Evolutionary conservation across 2,888 invertebrate genomes (phyloP), one percentile per base, ranked within the genome.

Genomic region (Drosophila prostipennis): DNA sequence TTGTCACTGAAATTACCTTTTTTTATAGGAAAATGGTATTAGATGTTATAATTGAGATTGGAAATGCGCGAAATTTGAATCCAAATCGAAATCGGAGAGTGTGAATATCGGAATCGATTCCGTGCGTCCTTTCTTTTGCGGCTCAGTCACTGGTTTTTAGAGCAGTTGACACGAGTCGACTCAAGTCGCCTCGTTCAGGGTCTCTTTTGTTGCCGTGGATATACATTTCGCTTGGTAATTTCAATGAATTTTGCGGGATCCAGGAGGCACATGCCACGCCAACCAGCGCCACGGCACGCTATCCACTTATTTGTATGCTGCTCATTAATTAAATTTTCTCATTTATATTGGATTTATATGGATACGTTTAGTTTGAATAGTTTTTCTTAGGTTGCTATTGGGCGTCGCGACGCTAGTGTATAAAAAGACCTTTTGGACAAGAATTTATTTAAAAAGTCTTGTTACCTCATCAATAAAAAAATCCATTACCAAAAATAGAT

Each of bases 211-310:
- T n/a, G n/a, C n/a, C n/a, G n/a, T n/a, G n/a, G n/a, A n/a, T n/a
- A n/a, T n/a, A n/a, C n/a, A 84, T 84, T 84, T 84, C 84, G 84
- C 85, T 84, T 71, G 76, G 79, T 84, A 84, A 79, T 84, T 89
- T 89, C 89, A 89, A 84, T 84, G 89, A 83, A 83, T 88, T 88
- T 68, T 61, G 59, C 49, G 55, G 42, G 61, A 65, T 68, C 45
- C 52, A 56, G 68, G 68, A 63, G 65, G 42, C 74, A 71, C 61
- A 49, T 42, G 42, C 53, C 16, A 19, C 10, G 43, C 45, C 36
- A 43, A 16, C 40, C 45, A 60, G n/a, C 5, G 16, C 26, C 65
- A 49, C 49, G 49, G 51, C 52, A 61, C 53, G 77, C 78, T 69
- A 68, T 70, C 73, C 58, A 64, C 55, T 56, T 73, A 74, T 75